These are phyloP conservation scores for Alviniconcha strummeri DNA, from an alignment of 2,888 invertebrate species.

Conservation along the genomic window DNA sequence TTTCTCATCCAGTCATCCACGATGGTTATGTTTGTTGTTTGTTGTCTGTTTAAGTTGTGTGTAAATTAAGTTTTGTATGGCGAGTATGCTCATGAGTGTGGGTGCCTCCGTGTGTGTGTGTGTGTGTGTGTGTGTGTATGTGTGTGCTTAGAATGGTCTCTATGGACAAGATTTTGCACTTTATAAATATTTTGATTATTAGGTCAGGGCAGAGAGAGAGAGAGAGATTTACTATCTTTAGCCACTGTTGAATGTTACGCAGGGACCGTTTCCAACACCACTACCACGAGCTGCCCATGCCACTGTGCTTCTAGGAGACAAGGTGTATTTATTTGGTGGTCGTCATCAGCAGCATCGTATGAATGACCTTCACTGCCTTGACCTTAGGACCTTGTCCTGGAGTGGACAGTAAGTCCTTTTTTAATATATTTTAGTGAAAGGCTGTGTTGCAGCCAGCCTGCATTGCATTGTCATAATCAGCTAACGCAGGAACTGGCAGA, in stretches of 20 bases:
- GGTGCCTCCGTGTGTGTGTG: neutral
- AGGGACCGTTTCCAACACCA: constrained; percentile 55
- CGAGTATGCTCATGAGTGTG: neutral
- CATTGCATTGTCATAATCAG: neutral
- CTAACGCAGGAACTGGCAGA: neutral
- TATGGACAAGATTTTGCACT: too few species aligned
- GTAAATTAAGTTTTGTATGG: too few species aligned
- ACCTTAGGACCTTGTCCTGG: constrained; percentile 73
- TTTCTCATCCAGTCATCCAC: too few species aligned
- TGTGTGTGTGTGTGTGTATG: neutral
- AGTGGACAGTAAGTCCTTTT: constrained; percentile 69
- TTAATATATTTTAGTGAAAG: neutral
- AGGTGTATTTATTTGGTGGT: constrained; percentile 75
- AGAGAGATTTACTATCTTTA: too few species aligned
- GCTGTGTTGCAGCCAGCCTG: neutral
- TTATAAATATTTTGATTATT: too few species aligned
- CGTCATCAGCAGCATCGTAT: constrained; percentile 68
- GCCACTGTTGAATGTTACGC: too few species aligned
- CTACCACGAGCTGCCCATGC: constrained; percentile 75
- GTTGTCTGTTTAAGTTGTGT: neutral
- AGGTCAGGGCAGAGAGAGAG: too few species aligned
- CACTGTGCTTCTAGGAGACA: constrained; percentile 61
- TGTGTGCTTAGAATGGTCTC: neutral
- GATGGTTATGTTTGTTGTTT: too few species aligned
- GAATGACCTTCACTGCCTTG: constrained; percentile 74